phyloP scores from a whole-genome alignment of 1,140 invertebrate genomes.

The Eriosoma lanigerum region DNA sequence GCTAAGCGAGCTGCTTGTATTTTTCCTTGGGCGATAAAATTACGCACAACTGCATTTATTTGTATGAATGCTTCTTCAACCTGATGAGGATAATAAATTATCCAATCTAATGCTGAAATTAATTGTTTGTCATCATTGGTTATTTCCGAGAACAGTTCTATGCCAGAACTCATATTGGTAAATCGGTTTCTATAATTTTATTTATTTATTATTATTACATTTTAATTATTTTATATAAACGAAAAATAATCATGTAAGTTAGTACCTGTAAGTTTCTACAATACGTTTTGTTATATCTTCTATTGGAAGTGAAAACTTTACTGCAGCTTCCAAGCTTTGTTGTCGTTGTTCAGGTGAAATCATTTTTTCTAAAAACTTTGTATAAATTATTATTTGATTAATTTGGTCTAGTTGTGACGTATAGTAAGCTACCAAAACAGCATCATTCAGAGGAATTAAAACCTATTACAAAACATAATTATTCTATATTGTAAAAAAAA shows the following conservation, averaged over 20 bases:
- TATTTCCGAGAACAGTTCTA: slow-evolving; percentile 56
- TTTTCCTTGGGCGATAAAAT: slow-evolving; percentile 71
- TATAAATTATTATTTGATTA: slow-evolving; percentile 75
- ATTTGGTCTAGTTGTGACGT: slow-evolving; percentile 71
- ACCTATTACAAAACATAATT: slow-evolving; percentile 28
- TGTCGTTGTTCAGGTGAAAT: slow-evolving; percentile 66
- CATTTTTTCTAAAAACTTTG: slow-evolving; percentile 74
- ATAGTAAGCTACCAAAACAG: slow-evolving; percentile 82
- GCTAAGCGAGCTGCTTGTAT: slow-evolving; percentile 70
- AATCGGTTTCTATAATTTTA: slow-evolving; percentile 27
- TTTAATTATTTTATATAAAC: not conserved
- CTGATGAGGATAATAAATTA: slow-evolving; percentile 78
- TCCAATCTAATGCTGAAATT: slow-evolving; percentile 85
- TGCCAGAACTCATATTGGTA: slow-evolving; percentile 15
- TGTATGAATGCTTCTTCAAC: slow-evolving; percentile 78
- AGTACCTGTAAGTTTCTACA: slow-evolving; percentile 73
- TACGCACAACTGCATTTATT: slow-evolving; percentile 84
- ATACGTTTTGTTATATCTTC: slow-evolving; percentile 78
- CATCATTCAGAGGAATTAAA: slow-evolving; percentile 69
- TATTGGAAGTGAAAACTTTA: slow-evolving; percentile 79
- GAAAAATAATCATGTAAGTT: too few relatives aligned
- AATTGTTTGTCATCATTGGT: slow-evolving; percentile 69
- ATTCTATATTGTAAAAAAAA: not conserved
- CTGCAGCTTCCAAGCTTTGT: slow-evolving; percentile 67
- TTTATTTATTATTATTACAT: not conserved